Base-by-base conservation (phyloP, 2,113 vertebrate genomes). In the Bolborhynchus lineola region DNA sequence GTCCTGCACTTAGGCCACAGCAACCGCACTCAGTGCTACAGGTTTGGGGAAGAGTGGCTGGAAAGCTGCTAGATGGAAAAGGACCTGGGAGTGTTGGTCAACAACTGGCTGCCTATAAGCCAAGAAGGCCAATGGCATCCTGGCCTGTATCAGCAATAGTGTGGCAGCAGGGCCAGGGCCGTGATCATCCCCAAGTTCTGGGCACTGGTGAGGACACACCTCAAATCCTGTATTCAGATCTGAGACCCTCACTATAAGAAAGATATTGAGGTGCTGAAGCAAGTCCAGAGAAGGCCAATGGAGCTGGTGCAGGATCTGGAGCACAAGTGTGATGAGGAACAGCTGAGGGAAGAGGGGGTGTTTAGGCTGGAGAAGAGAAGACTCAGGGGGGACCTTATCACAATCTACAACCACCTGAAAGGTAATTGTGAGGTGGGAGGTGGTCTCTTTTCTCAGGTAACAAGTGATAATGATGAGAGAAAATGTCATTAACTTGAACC, bases 131-230 rank as follows among this genome's bases (percentile, higher is more conserved):
- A 29, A 1, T 16, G 26, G 4, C 15, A 81, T 78, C 11, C 42
- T 44, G 35, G 18, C 1, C 2, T 77, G 13, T 15, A 4, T 29
- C 42, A 92, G 55, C 28, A 70, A 4, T 1, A 24, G 31, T 16
- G 28, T 37, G 9, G 2, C 77, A 67, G 14, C 17, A 41, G 59
- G 33, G 1, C 6, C 9, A 64, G 28, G 28, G 12, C 44, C 12
- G 1, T 0, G 28, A 26, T 6, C 11, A 2, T 46, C 14, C 12
- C 21, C 3, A 10, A 47, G 35, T 37, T 3, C 16, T n/a, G 0
- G 1, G 9, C 47, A 18, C 26, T 76, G 55, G 2, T 16, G 35
- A 64, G 47, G 35, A 3, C 2, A 4, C 28, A 46, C 4, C 42
- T 76, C 2, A 1, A 70, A 20, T 28, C 2, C 20, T 24, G 5